Evolutionary conservation across 2,888 invertebrate species (phyloP).

Genomic region (Erebia epiphron): DNA sequence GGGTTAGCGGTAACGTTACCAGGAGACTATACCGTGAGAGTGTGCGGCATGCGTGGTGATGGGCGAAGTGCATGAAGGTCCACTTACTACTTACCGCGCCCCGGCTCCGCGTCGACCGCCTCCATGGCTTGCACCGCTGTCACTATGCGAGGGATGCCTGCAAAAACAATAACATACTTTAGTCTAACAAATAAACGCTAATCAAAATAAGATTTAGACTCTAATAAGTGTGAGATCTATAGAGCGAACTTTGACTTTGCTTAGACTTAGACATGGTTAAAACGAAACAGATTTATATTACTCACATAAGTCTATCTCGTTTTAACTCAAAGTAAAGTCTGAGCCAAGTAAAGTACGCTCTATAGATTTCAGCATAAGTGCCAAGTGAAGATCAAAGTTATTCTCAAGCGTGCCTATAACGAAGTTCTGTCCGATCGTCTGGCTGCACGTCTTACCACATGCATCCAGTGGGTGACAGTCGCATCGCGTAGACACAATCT

Average conservation of each 20-base stretch:
- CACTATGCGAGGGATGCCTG: slow-evolving; percentile 90
- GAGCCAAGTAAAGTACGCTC: too few relatives aligned
- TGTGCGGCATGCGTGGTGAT: slow-evolving; percentile 61
- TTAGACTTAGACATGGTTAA: too few relatives aligned
- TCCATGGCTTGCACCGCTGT: slow-evolving; percentile 86
- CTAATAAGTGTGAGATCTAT: too few relatives aligned
- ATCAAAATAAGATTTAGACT: too few relatives aligned
- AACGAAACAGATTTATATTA: too few relatives aligned
- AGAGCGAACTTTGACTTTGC: too few relatives aligned
- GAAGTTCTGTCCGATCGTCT: slow-evolving; percentile 92
- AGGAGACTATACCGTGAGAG: slow-evolving; percentile 35
- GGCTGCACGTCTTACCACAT: slow-evolving; percentile 91
- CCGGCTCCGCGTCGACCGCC: slow-evolving; percentile 84
- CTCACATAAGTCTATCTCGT: too few relatives aligned
- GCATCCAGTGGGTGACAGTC: slow-evolving; percentile 99
- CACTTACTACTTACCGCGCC: slow-evolving; percentile 94
- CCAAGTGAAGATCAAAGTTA: slow-evolving; percentile 17
- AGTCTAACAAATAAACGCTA: too few relatives aligned
- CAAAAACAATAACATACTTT: background rate
- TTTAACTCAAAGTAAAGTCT: too few relatives aligned
- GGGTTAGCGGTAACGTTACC: too few relatives aligned
- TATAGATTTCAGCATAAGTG: too few relatives aligned
- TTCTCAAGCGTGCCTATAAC: slow-evolving; percentile 99
- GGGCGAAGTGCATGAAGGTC: slow-evolving; percentile 81
- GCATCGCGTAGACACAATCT: slow-evolving; percentile 88